Base-by-base conservation (phyloP, 2,888 invertebrate species). In the Artemia sinica region DNA sequence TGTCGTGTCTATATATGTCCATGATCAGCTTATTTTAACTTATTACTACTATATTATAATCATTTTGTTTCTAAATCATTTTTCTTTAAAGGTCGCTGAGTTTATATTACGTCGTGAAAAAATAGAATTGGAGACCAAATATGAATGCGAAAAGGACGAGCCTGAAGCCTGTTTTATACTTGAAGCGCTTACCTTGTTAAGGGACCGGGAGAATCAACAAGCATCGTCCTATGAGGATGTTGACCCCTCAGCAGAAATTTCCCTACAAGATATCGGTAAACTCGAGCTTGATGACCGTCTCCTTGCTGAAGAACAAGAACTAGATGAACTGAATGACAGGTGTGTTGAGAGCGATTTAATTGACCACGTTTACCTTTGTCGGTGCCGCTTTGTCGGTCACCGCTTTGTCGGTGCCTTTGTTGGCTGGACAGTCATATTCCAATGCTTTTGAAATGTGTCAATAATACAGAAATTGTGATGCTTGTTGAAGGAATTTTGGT, bases 131-230 rank as follows among this genome's bases (percentile, higher is more conserved):
- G 75, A 82, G 72, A 76, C 77, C 6, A 81, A 81, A 71, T 75
- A 84, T 73, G 74, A 75, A 7, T 84, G 85, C 68, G 84, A 85
- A 73, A 83, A 85, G 72, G 75, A 77, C 63, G 85, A 85, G 74
- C 88, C 91, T 1, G 94, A 95, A 79, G 83, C 85, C 74, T 85
- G 88, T 74, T 95, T 89, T 75, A 84, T 93, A 72, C 86, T 92
- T 76, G 85, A 90, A 78, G 94, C 94, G 13, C 78, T 93, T 67
- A 78, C 83, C 67, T 82, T 87, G 76, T 79, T 91, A 10, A 80
- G 80, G 69, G 75, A 78, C 68, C 81, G 87, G 75, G 79, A 82
- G 52, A 28, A 67, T 49, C 67, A 52, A 28, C 50, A 66, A 28
- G 65, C 49, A 65, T 48, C 13, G n/a, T 14, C 48, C 8, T 12